Base-by-base conservation (phyloP, 2,797 vertebrate species). In the Darevskia nairensis region DNA sequence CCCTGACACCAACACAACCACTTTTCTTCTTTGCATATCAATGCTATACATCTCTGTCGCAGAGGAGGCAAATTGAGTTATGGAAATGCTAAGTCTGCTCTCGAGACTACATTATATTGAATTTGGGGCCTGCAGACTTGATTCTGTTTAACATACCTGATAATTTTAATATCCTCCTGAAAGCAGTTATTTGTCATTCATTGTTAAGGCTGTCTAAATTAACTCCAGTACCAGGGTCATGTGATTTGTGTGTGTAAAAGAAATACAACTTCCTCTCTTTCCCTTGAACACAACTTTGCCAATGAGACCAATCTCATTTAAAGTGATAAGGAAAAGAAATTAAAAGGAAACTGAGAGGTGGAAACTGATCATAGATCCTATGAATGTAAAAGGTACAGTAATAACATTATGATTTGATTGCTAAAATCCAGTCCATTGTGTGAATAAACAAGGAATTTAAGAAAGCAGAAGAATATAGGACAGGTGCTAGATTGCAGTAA, bases 1-100 rank as follows among this genome's bases (percentile, higher is more conserved):
- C 90, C 90, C 89, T 92, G 93, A 95, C 92, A 95, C 89, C 84
- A 79, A 17, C 89, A 86, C 87, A 89, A 35, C 87, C 13, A 68
- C 87, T 93, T 84, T 91, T 90, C 88, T 91, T 90, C 71, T 91
- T 79, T 88, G 81, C 92, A 39, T 92, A 79, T 88, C 82, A 32
- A 75, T 92, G 61, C 75, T 3, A 80, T 82, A 50, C 92, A 86
- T 93, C 92, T 87, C 92, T 92, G 92, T 86, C 91, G 72, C 91
- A 50, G 64, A 82, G 25, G 82, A 35, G 81, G 69, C 83, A 91
- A 77, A 64, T 0, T 2, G 64, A 84, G 81, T 90, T 90, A 82
- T 0, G 50, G 89, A 89, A 84, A 86, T 0, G 50, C 87, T 39
- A 17, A 86, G 83, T 84, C 86, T 77, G 88, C 83, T 78, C 93